phyloP scores from a whole-genome alignment of 2,113 vertebrate species.

The Xenopus tropicalis region UCB_Xtro_10.0 CM004446.2:84835501-84836000 shows the following conservation, averaged over 20 bases:
- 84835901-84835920: conserved; percentile 35
- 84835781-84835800: background rate
- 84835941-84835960: background rate
- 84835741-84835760: background rate
- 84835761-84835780: background rate
- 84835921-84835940: background rate
- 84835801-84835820: conserved; percentile 10
- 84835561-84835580: no score
- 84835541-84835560: no score
- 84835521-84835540: no score
- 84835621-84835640: no score
- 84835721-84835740: no score
- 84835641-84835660: no score
- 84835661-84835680: no score
- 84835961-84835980: background rate
- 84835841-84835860: conserved; percentile 5
- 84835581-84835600: no score
- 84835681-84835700: background rate
- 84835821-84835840: conserved; percentile 2
- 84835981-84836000: no score
- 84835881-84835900: conserved; percentile 21
- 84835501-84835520: no score
- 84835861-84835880: conserved; percentile 25
- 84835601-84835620: no score
- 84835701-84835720: background rate